Evolutionary conservation across 2,113 vertebrate species (phyloP).

Genomic region (Amphiprion percula): DNA sequence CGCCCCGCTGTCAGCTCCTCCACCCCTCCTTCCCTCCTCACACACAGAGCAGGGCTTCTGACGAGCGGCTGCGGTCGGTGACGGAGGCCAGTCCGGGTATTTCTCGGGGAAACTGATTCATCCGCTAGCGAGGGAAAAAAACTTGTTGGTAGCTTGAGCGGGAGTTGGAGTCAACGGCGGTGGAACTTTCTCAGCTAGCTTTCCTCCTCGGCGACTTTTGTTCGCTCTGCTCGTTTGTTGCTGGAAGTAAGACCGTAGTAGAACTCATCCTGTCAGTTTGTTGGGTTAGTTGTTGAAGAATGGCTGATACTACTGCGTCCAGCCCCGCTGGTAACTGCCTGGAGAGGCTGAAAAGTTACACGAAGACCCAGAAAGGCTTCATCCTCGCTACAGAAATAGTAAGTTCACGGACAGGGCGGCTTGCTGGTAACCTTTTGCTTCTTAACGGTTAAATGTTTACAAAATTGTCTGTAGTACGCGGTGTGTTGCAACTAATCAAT

Average conservation of each 20-base stretch:
- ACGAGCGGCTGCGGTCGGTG: neutral
- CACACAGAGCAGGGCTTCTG: rapidly evolving
- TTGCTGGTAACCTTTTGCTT: neutral
- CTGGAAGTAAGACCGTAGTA: neutral
- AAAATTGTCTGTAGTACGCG: neutral
- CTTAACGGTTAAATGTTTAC: rapidly evolving
- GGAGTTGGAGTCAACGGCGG: neutral
- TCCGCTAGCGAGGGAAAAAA: neutral
- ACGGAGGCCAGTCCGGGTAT: neutral
- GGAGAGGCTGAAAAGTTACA: slow-evolving; percentile 78
- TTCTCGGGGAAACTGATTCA: slow-evolving; percentile 25
- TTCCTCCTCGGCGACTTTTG: neutral
- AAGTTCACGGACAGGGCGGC: slow-evolving; percentile 57
- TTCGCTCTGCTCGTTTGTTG: neutral
- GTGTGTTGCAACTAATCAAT: slow-evolving; percentile 6
- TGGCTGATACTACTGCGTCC: slow-evolving; percentile 71
- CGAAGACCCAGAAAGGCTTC: slow-evolving; percentile 78
- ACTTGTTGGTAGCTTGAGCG: rapidly evolving
- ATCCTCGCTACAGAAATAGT: slow-evolving; percentile 83
- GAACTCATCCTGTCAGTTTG: too few relatives aligned
- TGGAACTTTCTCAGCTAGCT: too few relatives aligned
- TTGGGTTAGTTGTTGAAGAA: slow-evolving; percentile 40
- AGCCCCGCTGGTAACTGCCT: slow-evolving; percentile 14
- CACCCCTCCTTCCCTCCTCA: neutral
- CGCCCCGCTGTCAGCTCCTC: slow-evolving; percentile 46